Evolutionary conservation across 2,888 invertebrate genomes (phyloP).

Genomic region (Dinocampus coccinellae): DNA sequence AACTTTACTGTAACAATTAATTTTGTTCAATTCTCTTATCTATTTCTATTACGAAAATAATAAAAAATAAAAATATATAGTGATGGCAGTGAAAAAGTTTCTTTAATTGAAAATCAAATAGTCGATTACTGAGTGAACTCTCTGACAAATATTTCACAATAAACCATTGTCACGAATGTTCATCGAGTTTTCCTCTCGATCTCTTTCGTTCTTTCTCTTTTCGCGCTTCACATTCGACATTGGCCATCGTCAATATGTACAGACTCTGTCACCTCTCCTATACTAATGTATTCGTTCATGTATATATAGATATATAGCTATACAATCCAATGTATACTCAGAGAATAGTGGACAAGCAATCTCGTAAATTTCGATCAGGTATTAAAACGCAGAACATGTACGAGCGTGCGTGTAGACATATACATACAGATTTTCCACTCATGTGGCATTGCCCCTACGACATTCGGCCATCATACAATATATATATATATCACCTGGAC

Average conservation of each 20-base stretch:
- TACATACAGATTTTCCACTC: constrained; percentile 10
- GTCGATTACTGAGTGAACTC: constrained; percentile 12
- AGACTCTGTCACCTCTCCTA: background rate
- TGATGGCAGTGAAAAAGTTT: background rate
- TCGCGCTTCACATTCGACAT: background rate
- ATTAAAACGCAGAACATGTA: constrained; percentile 36
- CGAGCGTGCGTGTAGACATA: constrained; percentile 23
- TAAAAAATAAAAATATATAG: background rate
- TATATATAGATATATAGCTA: constrained; percentile 11
- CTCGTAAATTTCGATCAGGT: constrained; percentile 38
- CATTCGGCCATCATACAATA: background rate
- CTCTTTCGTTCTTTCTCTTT: no score
- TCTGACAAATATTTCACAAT: background rate
- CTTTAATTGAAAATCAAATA: constrained; percentile 30
- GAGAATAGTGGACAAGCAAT: constrained; percentile 6
- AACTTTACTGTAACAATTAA: no score
- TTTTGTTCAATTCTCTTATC: no score
- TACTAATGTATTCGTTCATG: background rate
- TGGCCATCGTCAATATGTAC: constrained; percentile 24
- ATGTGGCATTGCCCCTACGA: constrained; percentile 18
- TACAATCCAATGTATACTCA: background rate
- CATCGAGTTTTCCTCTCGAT: no score
- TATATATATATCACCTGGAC: constrained; percentile 26
- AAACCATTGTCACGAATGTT: background rate
- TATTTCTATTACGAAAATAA: background rate